Conservation (phyloP, 2,113 vertebrate genomes). For the Mesocricetus auratus region DNA sequence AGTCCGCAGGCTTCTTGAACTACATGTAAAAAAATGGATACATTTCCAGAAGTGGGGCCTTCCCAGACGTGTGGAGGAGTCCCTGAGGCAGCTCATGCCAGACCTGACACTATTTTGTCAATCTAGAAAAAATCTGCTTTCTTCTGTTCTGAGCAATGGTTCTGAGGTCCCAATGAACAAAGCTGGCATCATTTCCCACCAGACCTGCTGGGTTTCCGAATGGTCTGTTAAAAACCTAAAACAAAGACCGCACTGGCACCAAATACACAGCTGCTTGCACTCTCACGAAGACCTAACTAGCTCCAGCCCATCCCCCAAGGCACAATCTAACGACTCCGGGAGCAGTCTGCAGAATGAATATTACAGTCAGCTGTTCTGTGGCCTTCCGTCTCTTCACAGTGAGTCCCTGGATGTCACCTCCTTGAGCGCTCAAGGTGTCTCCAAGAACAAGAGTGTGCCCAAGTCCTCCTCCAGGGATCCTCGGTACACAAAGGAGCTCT, state of each 20-base stretch:
- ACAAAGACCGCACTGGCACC: neutral
- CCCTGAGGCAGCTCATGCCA: constrained; percentile 68
- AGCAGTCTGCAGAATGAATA: neutral
- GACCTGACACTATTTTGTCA: neutral
- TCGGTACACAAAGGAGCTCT: neutral
- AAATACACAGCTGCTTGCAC: neutral
- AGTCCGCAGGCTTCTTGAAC: constrained; percentile 66
- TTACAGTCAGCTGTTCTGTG: constrained; percentile 71
- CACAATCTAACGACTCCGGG: neutral
- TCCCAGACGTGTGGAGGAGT: constrained; percentile 75
- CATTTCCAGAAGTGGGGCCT: constrained; percentile 79
- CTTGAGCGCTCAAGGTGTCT: neutral
- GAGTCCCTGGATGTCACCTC: constrained; percentile 65
- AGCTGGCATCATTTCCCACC: neutral
- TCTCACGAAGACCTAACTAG: neutral
- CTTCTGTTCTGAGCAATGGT: constrained; percentile 4
- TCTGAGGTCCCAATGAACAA: neutral
- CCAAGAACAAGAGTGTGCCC: neutral
- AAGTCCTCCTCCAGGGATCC: neutral
- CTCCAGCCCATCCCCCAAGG: neutral
- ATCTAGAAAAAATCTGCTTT: neutral
- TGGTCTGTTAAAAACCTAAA: neutral
- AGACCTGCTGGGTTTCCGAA: constrained; percentile 69
- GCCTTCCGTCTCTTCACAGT: constrained; percentile 76
- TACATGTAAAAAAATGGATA: constrained; percentile 71